A percentile compares a stretch with the other conserved stretches of the same genome.
phyloP scores from a whole-genome alignment of 2,888 invertebrate genomes.

The Patella caerulea region DNA sequence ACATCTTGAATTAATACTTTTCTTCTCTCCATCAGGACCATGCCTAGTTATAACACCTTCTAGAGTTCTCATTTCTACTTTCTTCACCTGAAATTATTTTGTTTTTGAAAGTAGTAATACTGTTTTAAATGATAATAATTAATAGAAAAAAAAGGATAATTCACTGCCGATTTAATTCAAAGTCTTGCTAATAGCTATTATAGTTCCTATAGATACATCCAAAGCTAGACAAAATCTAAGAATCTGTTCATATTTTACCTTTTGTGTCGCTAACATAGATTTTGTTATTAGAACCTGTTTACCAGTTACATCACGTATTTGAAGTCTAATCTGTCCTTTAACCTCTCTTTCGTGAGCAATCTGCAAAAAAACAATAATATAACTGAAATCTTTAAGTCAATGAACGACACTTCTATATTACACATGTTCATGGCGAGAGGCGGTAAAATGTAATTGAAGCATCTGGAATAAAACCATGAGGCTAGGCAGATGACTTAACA shows the following conservation, averaged over 20 bases:
- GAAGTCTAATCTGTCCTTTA: slow-evolving; percentile 74
- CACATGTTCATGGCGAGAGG: no score
- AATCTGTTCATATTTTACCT: slow-evolving; percentile 44
- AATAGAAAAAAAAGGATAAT: background rate
- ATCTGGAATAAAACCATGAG: background rate
- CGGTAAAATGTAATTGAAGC: background rate
- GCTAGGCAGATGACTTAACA: background rate
- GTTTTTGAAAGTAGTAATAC: background rate
- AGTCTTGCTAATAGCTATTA: background rate
- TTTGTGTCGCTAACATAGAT: slow-evolving; percentile 79
- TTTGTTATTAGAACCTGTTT: slow-evolving; percentile 79
- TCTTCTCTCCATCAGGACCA: slow-evolving; percentile 59
- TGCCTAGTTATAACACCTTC: slow-evolving; percentile 66
- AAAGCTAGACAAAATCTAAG: no score
- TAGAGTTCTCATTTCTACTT: slow-evolving; percentile 63
- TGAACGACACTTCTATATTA: no score
- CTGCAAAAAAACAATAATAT: slow-evolving; percentile 60
- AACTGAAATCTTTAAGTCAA: background rate
- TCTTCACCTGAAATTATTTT: slow-evolving; percentile 53
- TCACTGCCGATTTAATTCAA: background rate
- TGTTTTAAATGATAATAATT: background rate
- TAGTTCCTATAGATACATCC: no score
- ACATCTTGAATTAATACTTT: slow-evolving; percentile 64
- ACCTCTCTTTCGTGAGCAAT: slow-evolving; percentile 77
- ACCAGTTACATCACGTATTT: slow-evolving; percentile 77